Evolutionary conservation across 2,113 vertebrate species (phyloP).

Genomic region (Astatotilapia flaviijosephi): DNA sequence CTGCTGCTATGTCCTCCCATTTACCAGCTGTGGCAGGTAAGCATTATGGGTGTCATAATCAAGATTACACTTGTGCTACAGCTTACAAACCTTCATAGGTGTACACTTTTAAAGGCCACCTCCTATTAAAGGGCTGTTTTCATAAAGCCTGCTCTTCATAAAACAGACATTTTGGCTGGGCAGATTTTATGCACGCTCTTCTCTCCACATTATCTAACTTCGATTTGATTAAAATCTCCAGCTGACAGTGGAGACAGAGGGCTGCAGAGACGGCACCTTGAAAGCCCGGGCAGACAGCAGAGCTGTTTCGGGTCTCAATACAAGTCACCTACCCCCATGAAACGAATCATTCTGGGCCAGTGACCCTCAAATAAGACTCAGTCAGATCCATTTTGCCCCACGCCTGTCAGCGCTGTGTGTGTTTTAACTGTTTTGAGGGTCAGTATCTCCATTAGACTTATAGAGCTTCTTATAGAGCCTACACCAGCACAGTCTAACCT

Average conservation of each 20-base stretch:
- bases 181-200: not conserved
- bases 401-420: conserved; percentile 38
- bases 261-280: conserved; percentile 61
- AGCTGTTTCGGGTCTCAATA: conserved; percentile 43
- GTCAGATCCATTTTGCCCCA: conserved; percentile 68
- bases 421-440: conserved; percentile 33
- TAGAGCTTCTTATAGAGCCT: conserved; percentile 43
- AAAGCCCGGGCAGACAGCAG: conserved; percentile 49
- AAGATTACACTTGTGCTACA: conserved; percentile 31
- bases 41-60: conserved; percentile 12
- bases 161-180: not conserved
- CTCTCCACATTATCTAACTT: conserved; percentile 34
- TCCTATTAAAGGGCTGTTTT: not conserved
- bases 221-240: conserved; percentile 74
- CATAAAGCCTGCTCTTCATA: not conserved
- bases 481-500: not conserved
- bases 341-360: conserved; percentile 59
- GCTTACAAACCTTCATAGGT: conserved; percentile 37
- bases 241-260: conserved; percentile 69
- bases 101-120: conserved; percentile 5
- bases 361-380: conserved; percentile 79
- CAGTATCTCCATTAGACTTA: conserved; percentile 11
- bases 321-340: conserved; percentile 48
- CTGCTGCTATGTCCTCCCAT: conserved; percentile 4
- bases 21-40: conserved; percentile 52